Conservation (phyloP, 2,888 invertebrate species). For the Tachina lurida region DNA sequence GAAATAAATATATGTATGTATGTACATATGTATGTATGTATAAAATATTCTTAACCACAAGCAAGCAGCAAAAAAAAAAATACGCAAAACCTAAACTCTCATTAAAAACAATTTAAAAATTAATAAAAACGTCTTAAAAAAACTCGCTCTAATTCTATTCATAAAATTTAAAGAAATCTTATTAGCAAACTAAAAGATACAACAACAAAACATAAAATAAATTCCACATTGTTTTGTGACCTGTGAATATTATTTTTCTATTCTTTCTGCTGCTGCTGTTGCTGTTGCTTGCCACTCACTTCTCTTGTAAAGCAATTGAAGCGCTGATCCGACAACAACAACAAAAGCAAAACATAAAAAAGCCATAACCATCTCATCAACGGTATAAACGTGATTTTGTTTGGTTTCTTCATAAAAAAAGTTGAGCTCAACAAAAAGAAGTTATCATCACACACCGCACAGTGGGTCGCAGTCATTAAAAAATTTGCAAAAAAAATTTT, state of each 20-base stretch:
- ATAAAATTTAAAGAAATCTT: conserved; percentile 37
- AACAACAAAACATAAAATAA: conserved; percentile 50
- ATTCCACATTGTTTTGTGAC: conserved; percentile 51
- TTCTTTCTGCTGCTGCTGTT: conserved; percentile 3
- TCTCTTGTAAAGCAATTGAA: conserved; percentile 62
- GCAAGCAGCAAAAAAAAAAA: not conserved
- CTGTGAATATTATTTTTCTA: conserved; percentile 41
- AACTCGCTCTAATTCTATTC: conserved; percentile 36
- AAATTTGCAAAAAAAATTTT: too few species aligned
- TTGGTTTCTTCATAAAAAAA: conserved; percentile 64
- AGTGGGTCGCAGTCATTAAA: not conserved
- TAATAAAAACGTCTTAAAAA: not conserved
- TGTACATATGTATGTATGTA: not conserved
- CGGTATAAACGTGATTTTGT: conserved; percentile 74
- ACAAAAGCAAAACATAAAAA: conserved; percentile 32
- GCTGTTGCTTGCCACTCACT: conserved; percentile 7
- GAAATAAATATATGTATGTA: not conserved
- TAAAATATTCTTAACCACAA: not conserved
- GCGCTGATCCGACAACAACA: conserved; percentile 61
- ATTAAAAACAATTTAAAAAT: conserved; percentile 45
- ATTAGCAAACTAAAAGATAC: conserved; percentile 29
- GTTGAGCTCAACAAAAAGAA: not conserved
- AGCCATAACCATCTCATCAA: conserved; percentile 70
- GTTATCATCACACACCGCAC: conserved; percentile 25
- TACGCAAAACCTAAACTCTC: conserved; percentile 44